A percentile compares a stretch with the other conserved stretches of the same genome.
Evolutionary conservation across 2,113 vertebrate genomes (phyloP).

Genomic region (Pycnonotus jocosus): DNA sequence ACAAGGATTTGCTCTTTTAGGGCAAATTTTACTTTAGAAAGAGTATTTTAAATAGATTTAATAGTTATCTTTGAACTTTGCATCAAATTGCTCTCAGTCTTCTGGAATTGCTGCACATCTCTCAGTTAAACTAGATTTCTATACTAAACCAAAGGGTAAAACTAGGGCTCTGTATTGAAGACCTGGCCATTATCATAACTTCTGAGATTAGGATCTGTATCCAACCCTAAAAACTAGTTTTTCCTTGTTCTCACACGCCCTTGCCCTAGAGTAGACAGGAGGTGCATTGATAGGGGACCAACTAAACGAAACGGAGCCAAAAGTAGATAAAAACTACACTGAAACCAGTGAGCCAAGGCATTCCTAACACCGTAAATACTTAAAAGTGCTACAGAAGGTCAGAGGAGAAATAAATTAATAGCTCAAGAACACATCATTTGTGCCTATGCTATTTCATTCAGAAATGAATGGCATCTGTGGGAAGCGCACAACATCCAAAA

Average conservation of each 20-base stretch:
- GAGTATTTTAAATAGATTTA: background rate
- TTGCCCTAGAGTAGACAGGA: background rate
- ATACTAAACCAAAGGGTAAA: background rate
- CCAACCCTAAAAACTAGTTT: background rate
- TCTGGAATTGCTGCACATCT: background rate
- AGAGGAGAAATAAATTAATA: constrained; percentile 16
- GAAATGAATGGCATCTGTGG: background rate
- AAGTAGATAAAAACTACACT: background rate
- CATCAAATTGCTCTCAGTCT: background rate
- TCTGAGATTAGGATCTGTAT: background rate
- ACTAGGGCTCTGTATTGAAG: background rate
- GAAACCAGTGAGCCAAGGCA: background rate
- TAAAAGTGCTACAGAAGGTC: background rate
- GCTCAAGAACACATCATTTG: background rate
- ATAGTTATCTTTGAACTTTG: background rate
- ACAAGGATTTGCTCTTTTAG: background rate
- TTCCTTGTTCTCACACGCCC: background rate
- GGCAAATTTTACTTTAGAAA: background rate
- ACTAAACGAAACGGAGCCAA: background rate
- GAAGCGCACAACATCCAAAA: no score
- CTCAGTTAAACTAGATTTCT: background rate
- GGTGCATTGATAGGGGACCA: background rate
- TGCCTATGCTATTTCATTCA: background rate
- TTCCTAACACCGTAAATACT: background rate
- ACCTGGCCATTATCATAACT: background rate